A percentile compares a stretch with the other conserved stretches of the same genome.
Evolutionary conservation across 2,113 vertebrate genomes (phyloP).

Genomic region (Trinectes maculatus): DNA sequence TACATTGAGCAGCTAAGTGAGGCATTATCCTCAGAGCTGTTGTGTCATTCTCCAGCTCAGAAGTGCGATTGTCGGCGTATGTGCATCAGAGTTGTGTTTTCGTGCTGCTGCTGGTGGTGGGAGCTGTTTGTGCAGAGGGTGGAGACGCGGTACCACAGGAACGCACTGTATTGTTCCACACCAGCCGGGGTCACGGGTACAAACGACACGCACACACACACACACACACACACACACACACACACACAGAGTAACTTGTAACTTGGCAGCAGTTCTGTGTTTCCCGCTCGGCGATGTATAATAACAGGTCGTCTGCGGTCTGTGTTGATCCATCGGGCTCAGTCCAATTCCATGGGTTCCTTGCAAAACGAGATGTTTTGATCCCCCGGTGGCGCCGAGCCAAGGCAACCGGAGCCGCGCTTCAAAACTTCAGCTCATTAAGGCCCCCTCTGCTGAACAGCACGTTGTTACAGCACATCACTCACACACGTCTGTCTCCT

Average conservation of each 20-base stretch:
- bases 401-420: conserved; percentile 24
- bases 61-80: too few relatives aligned
- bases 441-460: neutral
- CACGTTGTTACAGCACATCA: neutral
- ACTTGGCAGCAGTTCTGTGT: too few relatives aligned
- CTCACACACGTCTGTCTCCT: neutral
- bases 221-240: too few relatives aligned
- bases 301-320: neutral
- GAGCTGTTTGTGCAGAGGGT: conserved; percentile 15
- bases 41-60: too few relatives aligned
- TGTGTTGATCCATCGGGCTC: conserved; percentile 18
- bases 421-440: conserved; percentile 44
- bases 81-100: too few relatives aligned
- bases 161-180: conserved; percentile 41
- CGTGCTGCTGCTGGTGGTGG: neutral
- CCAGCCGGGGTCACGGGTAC: conserved; percentile 5
- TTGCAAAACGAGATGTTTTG: conserved; percentile 33
- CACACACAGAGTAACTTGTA: too few relatives aligned
- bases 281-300: too few relatives aligned
- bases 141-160: conserved; percentile 38
- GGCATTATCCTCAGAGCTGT: conserved; percentile 17
- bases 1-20: conserved; percentile 41
- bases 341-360: conserved; percentile 32
- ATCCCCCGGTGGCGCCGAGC: conserved; percentile 10
- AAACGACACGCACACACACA: conserved; percentile 36